These are phyloP conservation scores for Pogonocichla stellata DNA, from an alignment of 2,113 vertebrate species.

Conservation along the genomic window DNA sequence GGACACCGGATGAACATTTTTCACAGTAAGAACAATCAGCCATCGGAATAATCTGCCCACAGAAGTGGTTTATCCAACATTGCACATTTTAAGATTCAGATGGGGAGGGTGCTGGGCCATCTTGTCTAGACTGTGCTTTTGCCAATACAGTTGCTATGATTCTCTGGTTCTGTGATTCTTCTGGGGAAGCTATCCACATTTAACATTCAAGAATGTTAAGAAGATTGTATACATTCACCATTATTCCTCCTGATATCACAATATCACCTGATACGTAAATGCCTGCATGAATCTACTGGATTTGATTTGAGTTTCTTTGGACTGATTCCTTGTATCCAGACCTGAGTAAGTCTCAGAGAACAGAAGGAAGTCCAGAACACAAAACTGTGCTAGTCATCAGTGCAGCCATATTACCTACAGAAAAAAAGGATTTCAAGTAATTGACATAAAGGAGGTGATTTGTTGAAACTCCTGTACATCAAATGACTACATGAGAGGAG, in stretches of 20 bases:
- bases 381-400: background rate
- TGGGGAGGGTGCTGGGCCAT: background rate
- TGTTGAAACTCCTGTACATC: background rate
- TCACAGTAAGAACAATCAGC: background rate
- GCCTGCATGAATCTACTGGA: background rate
- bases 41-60: background rate
- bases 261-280: background rate
- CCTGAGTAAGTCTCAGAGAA: background rate
- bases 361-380: background rate
- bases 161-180: background rate
- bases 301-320: background rate
- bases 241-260: background rate
- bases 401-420: background rate
- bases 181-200: background rate
- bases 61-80: background rate
- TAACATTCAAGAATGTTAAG: background rate
- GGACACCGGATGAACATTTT: background rate
- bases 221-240: background rate
- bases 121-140: background rate
- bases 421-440: background rate
- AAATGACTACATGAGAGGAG: background rate
- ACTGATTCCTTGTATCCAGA: background rate
- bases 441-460: background rate
- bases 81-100: background rate
- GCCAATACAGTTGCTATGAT: background rate